Base-by-base conservation (phyloP, 1,140 invertebrate species). In the Ceratitis capitata region DNA sequence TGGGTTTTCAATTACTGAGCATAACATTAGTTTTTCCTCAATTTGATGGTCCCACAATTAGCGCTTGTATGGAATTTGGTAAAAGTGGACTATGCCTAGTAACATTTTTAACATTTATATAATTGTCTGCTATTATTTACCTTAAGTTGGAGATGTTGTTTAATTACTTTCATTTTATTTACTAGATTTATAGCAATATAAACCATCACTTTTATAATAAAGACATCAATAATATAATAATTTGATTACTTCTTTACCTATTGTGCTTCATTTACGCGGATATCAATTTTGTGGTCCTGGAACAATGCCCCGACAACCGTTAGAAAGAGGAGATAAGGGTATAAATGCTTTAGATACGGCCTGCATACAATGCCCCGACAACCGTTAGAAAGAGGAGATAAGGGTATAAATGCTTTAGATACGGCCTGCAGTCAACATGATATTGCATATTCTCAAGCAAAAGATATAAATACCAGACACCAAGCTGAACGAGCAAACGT, bases 351-450 rank as follows among this genome's bases (percentile, higher is more conserved):
- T n/a, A n/a, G n/a, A n/a, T n/a, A n/a, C n/a, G n/a, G n/a, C n/a
- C n/a, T n/a, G n/a, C n/a, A n/a, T n/a, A n/a, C n/a, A n/a, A n/a
- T n/a, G n/a, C n/a, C n/a, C n/a, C n/a, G n/a, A n/a, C n/a, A n/a
- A n/a, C n/a, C n/a, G n/a, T n/a, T n/a, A n/a, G n/a, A n/a, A 39
- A 87, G 91, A 86, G 92, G 90, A 42, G 91, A 93, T 90, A 39
- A 53, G 49, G 91, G 92, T 49, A 89, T 93, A 35, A 93, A 93
- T 89, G 83, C 64, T 39, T 87, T 93, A 39, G 92, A 93, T 87
- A 39, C 87, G 82, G 88, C 91, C n/a, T 93, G 92, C 84, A 92
- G 91, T 87, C 84, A 90, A 45, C 93, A 93, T 85, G 91, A 93
- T 88, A 92, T 93, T 82, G 88, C 88, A 6, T 93, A 93, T 87